Evolutionary conservation across 2,888 invertebrate genomes (phyloP).

Genomic region (Nephrotoma guestfalica): DNA sequence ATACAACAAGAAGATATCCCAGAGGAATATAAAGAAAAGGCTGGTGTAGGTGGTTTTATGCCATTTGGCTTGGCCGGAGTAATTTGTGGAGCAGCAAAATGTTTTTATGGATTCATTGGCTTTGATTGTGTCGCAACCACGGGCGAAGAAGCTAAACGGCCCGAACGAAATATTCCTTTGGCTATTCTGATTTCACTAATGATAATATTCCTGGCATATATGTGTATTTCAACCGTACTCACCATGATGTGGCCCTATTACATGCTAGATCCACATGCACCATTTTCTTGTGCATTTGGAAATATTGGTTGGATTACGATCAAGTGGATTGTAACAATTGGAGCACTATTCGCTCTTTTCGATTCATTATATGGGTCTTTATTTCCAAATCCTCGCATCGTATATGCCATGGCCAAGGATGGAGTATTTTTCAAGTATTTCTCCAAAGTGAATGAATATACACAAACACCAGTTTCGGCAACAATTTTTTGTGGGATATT

Average conservation of each 20-base stretch:
- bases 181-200: slow-evolving; percentile 74
- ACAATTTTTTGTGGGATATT: slow-evolving; percentile 62
- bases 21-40: slow-evolving; percentile 24
- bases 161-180: slow-evolving; percentile 78
- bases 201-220: slow-evolving; percentile 78
- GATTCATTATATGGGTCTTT: slow-evolving; percentile 77
- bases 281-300: slow-evolving; percentile 75
- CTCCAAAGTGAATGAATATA: slow-evolving; percentile 51
- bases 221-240: slow-evolving; percentile 77
- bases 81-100: slow-evolving; percentile 74
- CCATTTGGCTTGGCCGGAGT: slow-evolving; percentile 82
- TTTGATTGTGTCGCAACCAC: slow-evolving; percentile 88
- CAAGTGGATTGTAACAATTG: slow-evolving; percentile 80
- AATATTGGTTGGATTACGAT: slow-evolving; percentile 59
- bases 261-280: slow-evolving; percentile 67
- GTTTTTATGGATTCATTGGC: slow-evolving; percentile 89
- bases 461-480: slow-evolving; percentile 66
- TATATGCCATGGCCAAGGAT: slow-evolving; percentile 84
- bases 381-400: slow-evolving; percentile 74
- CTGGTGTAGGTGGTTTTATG: slow-evolving; percentile 78
- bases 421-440: slow-evolving; percentile 67
- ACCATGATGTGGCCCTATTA: slow-evolving; percentile 94
- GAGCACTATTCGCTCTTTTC: slow-evolving; percentile 82
- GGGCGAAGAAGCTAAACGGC: slow-evolving; percentile 89
- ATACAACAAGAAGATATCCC: slow-evolving; percentile 48